phyloP scores from a whole-genome alignment of 2,113 vertebrate genomes.

The Melierax canorus region DNA sequence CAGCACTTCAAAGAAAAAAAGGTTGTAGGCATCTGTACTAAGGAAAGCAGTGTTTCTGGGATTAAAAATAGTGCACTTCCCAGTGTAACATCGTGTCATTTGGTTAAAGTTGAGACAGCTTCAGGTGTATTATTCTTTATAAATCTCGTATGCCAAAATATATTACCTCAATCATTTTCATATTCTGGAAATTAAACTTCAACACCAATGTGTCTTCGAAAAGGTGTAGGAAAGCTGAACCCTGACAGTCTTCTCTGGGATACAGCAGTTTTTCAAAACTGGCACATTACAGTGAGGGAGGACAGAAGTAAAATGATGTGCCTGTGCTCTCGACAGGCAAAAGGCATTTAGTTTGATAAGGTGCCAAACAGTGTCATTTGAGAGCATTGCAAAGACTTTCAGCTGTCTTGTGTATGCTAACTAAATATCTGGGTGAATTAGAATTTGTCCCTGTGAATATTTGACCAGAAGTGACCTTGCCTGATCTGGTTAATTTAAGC shows the following conservation, averaged over 20 bases:
- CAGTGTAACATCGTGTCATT: rapidly evolving
- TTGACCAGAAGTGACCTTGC: conserved; percentile 14
- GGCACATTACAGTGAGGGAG: neutral
- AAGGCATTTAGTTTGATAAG: conserved; percentile 22
- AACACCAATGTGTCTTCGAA: neutral
- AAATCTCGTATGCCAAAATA: neutral
- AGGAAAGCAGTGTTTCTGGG: neutral
- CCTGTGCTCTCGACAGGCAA: neutral
- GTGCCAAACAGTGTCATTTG: conserved; percentile 22
- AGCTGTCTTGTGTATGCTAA: neutral
- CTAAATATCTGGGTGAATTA: neutral
- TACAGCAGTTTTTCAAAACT: neutral
- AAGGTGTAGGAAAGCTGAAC: neutral
- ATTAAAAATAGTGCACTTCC: neutral
- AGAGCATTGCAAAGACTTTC: conserved; percentile 2
- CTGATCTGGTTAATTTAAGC: neutral
- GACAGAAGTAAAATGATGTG: neutral
- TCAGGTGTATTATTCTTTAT: neutral
- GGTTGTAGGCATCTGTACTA: neutral
- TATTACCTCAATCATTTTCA: neutral
- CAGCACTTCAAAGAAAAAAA: neutral
- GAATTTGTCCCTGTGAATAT: neutral
- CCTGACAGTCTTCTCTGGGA: neutral
- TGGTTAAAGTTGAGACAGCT: neutral
- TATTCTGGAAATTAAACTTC: neutral